Conservation (phyloP, 1,140 invertebrate genomes). For the Galleria mellonella region DNA sequence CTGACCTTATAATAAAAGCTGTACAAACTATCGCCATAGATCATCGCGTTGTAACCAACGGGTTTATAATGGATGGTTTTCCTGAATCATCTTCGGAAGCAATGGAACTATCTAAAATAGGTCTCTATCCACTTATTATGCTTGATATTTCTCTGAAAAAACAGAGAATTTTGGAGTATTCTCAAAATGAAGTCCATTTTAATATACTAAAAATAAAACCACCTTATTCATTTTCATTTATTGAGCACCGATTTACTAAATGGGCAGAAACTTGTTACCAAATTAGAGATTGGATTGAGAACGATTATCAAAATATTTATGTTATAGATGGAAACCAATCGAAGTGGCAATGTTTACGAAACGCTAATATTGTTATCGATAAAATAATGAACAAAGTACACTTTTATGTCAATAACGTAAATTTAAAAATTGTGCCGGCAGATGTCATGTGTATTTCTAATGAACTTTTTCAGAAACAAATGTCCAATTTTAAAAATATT, state of each 20-base stretch:
- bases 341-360: slow-evolving; percentile 70
- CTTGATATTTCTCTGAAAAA: slow-evolving; percentile 65
- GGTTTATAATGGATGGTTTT: slow-evolving; percentile 76
- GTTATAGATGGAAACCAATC: slow-evolving; percentile 51
- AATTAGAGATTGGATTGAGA: slow-evolving; percentile 67
- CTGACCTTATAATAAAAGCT: slow-evolving; percentile 59
- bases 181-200: slow-evolving; percentile 42
- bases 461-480: slow-evolving; percentile 65
- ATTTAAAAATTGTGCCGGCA: slow-evolving; percentile 48
- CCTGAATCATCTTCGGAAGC: slow-evolving; percentile 66
- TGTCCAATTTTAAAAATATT: slow-evolving; percentile 68
- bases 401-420: slow-evolving; percentile 45
- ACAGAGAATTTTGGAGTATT: slow-evolving; percentile 46
- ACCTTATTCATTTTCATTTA: slow-evolving; percentile 54
- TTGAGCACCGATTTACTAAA: slow-evolving; percentile 54
- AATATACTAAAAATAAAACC: slow-evolving; percentile 46
- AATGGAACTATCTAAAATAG: slow-evolving; percentile 57
- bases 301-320: slow-evolving; percentile 71
- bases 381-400: slow-evolving; percentile 34
- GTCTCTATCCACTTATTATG: slow-evolving; percentile 72
- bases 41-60: slow-evolving; percentile 60
- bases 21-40: slow-evolving; percentile 69
- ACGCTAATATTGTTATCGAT: slow-evolving; percentile 45
- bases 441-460: slow-evolving; percentile 65
- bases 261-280: slow-evolving; percentile 44